Evolutionary conservation across 92 coral and sea anemone genomes (phyloP).

Genomic region (Isaurus tuberculatus): DNA sequence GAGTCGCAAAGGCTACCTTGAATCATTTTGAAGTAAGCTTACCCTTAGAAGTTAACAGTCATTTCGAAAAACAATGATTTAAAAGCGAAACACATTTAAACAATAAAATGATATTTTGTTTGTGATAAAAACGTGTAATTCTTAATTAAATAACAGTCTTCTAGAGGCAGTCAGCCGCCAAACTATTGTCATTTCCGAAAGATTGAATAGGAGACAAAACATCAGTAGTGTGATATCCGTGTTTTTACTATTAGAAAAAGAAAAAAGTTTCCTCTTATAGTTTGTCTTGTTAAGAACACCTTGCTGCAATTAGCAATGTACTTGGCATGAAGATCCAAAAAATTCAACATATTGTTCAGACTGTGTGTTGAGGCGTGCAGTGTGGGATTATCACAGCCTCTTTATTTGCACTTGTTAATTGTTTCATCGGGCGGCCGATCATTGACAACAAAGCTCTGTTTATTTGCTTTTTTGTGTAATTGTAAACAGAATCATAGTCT

Average conservation of each 20-base stretch:
- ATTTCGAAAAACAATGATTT: not conserved
- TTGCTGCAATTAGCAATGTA: slow-evolving; percentile 22
- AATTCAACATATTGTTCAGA: not conserved
- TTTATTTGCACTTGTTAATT: slow-evolving; percentile 31
- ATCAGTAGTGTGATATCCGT: no score
- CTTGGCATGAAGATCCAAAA: not conserved
- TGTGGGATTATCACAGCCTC: slow-evolving; percentile 1
- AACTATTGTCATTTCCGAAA: not conserved
- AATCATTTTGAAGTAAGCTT: no score
- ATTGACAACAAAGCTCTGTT: slow-evolving; percentile 1
- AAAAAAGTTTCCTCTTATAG: not conserved
- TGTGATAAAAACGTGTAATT: not conserved
- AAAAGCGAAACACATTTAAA: not conserved
- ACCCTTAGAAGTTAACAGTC: no score
- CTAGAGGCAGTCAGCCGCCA: not conserved
- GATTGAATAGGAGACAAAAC: not conserved
- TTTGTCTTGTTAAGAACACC: not conserved
- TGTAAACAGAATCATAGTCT: slow-evolving; percentile 30
- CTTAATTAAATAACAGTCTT: not conserved
- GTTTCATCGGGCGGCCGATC: slow-evolving; percentile 26
- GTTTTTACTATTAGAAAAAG: no score
- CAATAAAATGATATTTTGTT: not conserved
- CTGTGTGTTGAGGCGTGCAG: not conserved
- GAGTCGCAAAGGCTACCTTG: no score
- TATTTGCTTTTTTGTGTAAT: slow-evolving; percentile 8